These are phyloP conservation scores for Pseudomyrmex cubaensis DNA, from an alignment of 1,140 invertebrate species.

Conservation along the genomic window DNA sequence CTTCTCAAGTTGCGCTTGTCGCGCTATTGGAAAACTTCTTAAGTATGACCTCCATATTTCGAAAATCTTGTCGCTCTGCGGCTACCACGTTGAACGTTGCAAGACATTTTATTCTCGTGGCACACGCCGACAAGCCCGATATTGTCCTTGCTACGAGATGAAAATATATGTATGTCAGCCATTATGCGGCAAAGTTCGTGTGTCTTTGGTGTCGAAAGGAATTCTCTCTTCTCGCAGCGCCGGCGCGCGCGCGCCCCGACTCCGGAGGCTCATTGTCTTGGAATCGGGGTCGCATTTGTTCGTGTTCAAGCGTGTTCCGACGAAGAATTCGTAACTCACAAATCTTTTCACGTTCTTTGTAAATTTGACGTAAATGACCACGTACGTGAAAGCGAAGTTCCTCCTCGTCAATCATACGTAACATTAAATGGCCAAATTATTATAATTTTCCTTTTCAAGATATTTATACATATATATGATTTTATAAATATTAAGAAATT, in stretches of 20 bases:
- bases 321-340: conserved; percentile 10
- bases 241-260: background rate
- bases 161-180: conserved; percentile 65
- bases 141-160: conserved; percentile 60
- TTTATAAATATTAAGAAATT: no score
- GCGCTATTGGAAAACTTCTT: background rate
- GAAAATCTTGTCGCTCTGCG: conserved; percentile 6
- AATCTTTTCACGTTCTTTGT: background rate
- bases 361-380: background rate
- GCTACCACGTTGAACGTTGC: conserved; percentile 16
- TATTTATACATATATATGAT: no score
- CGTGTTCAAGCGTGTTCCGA: conserved; percentile 15
- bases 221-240: conserved; percentile 54
- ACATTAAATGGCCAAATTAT: no score
- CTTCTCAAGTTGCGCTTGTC: background rate
- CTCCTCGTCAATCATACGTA: no score
- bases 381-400: background rate
- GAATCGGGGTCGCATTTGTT: conserved; percentile 65
- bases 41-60: background rate
- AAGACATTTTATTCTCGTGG: conserved; percentile 32
- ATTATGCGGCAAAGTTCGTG: conserved; percentile 58
- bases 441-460: no score
- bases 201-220: conserved; percentile 59
- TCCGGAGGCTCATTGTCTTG: conserved; percentile 63
- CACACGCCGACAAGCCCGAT: background rate